These are phyloP conservation scores for Notolabrus celidotus DNA, from an alignment of 2,797 vertebrate genomes.

Conservation along the genomic window DNA sequence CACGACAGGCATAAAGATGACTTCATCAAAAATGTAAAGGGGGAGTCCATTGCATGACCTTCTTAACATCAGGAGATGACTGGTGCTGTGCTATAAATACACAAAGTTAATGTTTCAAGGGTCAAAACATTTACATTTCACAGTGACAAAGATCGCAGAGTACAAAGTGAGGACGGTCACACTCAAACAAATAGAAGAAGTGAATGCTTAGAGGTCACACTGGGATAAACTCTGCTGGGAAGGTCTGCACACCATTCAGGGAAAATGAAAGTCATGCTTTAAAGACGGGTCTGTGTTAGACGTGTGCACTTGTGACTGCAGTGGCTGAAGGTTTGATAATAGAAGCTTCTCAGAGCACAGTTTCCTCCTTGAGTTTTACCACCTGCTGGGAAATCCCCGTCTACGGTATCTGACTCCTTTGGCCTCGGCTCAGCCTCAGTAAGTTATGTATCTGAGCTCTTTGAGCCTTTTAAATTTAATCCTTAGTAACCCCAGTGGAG, in stretches of 20 bases:
- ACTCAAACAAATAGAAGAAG: too few relatives aligned
- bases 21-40: constrained; percentile 26
- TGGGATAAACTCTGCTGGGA: too few relatives aligned
- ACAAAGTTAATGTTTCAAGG: not conserved
- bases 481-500: not conserved
- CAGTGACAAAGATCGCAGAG: not conserved
- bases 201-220: too few relatives aligned
- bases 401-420: constrained; percentile 6
- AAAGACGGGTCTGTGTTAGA: constrained; percentile 3
- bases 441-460: not conserved
- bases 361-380: constrained; percentile 4
- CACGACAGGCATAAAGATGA: not conserved
- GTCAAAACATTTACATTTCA: not conserved
- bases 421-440: constrained; percentile 9
- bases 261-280: constrained; percentile 5
- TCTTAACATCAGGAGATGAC: not conserved
- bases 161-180: too few relatives aligned
- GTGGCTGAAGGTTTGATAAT: constrained; percentile 13
- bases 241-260: not conserved
- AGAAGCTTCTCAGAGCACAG: constrained; percentile 37
- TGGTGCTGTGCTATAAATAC: not conserved
- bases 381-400: constrained; percentile 33
- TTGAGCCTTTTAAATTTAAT: constrained; percentile 11
- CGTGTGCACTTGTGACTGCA: constrained; percentile 6
- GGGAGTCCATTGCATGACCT: not conserved